Evolutionary conservation across 2,888 invertebrate species (phyloP), one percentile per base, ranked within the genome.

Genomic region (Sycophila texana): DNA sequence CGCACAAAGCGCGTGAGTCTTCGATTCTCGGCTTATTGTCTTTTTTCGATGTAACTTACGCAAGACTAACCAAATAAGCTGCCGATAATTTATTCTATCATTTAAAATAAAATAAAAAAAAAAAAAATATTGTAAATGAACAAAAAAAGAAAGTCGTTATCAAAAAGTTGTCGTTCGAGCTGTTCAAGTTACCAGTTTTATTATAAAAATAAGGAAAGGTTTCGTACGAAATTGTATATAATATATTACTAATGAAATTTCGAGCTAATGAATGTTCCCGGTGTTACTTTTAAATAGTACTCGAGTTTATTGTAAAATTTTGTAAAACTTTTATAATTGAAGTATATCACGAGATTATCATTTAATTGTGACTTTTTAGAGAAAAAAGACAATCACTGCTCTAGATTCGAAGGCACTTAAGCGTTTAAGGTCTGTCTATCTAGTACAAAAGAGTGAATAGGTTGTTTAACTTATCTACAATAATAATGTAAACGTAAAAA

Each of bases 401-500:
- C 18, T 39, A 67, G 55, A 53, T 60, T 75, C 61, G 26, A 60
- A 67, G 47, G n/a, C 49, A 26, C 60, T 47, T 16, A 4, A 30
- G 49, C 53, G 12, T 13, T 51, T 61, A 51, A 65, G 73, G 58
- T 77, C 77, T 73, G 70, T 74, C 68, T 60, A 68, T 66, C 22
- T 74, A 80, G 80, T 80, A 80, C 80, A 77, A 80, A 80, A 72
- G 68, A 66, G 55, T 67, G 16, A 63, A 73, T 14, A 65, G 66
- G 67, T 73, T 53, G 22, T 66, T 39, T 67, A 72, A 30, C 22
- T 20, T 72, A 71, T 60, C 61, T 76, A 63, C 39, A 55, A 60
- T 55, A 30, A 68, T 55, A 18, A 82, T 85, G 84, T 85, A 86
- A 88, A 87, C 86, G 85, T 88, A 86, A 81, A 7, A 7, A 22